These are phyloP conservation scores for Harlomillsia oculata DNA, from an alignment of 1,140 invertebrate species.

Conservation along the genomic window DNA sequence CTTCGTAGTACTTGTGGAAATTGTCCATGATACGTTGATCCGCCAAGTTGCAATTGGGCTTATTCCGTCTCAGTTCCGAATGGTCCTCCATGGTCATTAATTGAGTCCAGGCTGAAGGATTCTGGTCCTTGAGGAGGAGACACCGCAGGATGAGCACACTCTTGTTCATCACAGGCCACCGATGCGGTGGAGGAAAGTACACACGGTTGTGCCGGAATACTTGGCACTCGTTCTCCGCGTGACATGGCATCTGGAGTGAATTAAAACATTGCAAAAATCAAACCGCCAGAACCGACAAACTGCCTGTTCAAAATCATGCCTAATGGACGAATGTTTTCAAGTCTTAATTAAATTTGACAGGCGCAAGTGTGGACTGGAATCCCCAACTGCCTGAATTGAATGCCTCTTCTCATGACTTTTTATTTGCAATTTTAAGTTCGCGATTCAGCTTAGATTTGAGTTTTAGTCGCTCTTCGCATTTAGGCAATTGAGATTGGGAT, in stretches of 20 bases:
- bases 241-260: neutral
- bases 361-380: neutral
- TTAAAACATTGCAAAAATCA: neutral
- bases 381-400: neutral
- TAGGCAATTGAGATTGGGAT: neutral
- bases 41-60: neutral
- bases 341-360: neutral
- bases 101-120: neutral
- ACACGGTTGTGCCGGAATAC: slow-evolving; percentile 1
- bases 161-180: neutral
- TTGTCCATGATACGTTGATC: slow-evolving; percentile 1
- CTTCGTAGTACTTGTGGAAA: too few species aligned
- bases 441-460: too few species aligned
- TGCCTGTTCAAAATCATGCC: neutral
- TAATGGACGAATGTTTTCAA: neutral
- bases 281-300: neutral
- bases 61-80: neutral
- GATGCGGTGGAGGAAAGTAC: slow-evolving; percentile 1
- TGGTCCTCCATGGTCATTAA: slow-evolving; percentile 15
- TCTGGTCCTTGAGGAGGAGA: slow-evolving; percentile 2
- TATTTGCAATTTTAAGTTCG: neutral
- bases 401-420: neutral
- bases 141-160: slow-evolving; percentile 2
- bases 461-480: too few species aligned
- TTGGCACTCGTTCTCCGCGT: slow-evolving; percentile 10